Evolutionary conservation across 2,113 vertebrate genomes (phyloP), one percentile per base, ranked within the genome.

Genomic region (Amazona vittata): DNA sequence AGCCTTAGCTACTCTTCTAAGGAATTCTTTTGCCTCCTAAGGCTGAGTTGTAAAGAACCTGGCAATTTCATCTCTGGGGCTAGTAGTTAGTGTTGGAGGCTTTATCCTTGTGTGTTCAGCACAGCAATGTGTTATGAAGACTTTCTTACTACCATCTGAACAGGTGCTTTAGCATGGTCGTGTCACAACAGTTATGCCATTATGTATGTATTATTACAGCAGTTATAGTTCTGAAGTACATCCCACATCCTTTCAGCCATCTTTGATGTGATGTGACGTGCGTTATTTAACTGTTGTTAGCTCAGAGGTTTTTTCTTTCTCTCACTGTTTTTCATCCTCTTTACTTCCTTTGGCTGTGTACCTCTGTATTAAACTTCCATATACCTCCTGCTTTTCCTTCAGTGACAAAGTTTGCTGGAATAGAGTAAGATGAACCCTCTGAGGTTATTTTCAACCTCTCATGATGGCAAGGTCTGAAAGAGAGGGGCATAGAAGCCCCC

Each of bases 381-480:
- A n/a, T 20, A 43, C 11, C 12, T 71, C 18, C 31, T 79, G 18
- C 26, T 57, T 90, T 68, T 84, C 26, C 15, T 86, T 71, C 41
- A 55, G 12, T 65, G 39, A 28, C 33, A 47, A 55, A 39, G 19
- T 20, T 86, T 76, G 83, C 22, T 91, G 59, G 4, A 81, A 35
- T 0, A 0, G 35, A 39, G 4, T n/a, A 80, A 73, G 28, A 31
- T 73, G 12, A 64, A 64, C 4, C 2, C 7, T 6, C 20, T 7
- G 28, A 19, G 11, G 9, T 83, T 73, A 15, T 50, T 83, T 83
- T 55, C 39, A 73, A 3, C 15, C 22, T 68, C 15, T 73, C 6
- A 60, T 68, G 50, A n/a, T 76, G 25, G 3, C n/a, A n/a, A 0
- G 0, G n/a, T 39, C 22, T 80, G 24, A 77, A 52, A 81, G 31